Base-by-base conservation (phyloP, 2,797 vertebrate species). In the Erpetoichthys calabaricus region DNA sequence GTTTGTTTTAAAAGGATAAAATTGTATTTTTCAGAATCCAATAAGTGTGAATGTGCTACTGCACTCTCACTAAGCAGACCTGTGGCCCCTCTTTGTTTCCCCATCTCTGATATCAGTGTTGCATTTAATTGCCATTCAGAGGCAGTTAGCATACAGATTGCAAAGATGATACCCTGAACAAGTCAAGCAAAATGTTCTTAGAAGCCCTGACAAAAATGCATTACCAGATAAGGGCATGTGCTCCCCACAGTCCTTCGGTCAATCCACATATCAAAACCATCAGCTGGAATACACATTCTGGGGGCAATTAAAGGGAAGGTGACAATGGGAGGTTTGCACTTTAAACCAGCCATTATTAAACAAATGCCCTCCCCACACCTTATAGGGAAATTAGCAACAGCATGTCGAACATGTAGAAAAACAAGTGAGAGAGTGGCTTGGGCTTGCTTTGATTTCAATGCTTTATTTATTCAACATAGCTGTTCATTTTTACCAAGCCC, bases 271-370 rank as follows among this genome's bases (percentile, higher is more conserved):
- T 59, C 47, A 47, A 54, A 58, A n/a, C 47, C 43, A 51, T 68
- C 69, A 68, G 49, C 60, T 63, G 60, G 66, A 71, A 72, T 69
- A 77, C 71, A 73, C 67, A 70, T 56, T 64, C 55, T 45, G 25
- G 57, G 66, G 64, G 51, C 67, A 74, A 76, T 75, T 77, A 74
- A 65, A 66, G 67, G 57, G 46, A 47, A 73, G 56, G 72, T 65
- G 66, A 66, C 65, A 74, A 73, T 68, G 67, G 56, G 64, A 66
- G 45, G 73, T 57, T 72, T 73, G 72, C 66, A 70, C 59, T 67
- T 67, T 60, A 71, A 70, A 65, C 57, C 58, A 57, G 65, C 59
- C 58, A 53, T 57, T 52, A 66, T 47, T 42, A 7, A 60, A 61
- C 2, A 58, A 1, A 54, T 52, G 47, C 44, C 7, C 45, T 3